Conservation (phyloP, 2,113 vertebrate genomes). For the Misgurnus mizolepis region DNA sequence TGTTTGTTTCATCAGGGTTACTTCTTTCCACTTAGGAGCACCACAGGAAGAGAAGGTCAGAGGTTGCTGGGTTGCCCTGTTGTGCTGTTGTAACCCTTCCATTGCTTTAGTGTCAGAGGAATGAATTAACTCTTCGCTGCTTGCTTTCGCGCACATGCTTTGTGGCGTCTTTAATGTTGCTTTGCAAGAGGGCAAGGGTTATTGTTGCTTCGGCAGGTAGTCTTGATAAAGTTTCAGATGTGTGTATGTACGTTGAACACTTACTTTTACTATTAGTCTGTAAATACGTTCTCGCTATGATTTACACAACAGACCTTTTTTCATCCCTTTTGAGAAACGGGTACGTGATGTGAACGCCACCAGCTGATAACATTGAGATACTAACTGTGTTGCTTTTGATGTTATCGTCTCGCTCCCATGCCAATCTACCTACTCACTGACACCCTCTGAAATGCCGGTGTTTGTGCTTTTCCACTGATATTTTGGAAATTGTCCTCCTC, state of each 20-base stretch:
- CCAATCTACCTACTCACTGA: slow-evolving; percentile 18
- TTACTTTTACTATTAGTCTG: slow-evolving; percentile 21
- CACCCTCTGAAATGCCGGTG: neutral
- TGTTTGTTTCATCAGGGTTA: slow-evolving; percentile 59
- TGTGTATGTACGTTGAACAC: slow-evolving; percentile 22
- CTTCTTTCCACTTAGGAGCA: slow-evolving; percentile 56
- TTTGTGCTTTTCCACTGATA: neutral
- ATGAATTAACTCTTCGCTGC: slow-evolving; percentile 63
- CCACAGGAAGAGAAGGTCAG: slow-evolving; percentile 57
- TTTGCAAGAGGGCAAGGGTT: slow-evolving; percentile 26
- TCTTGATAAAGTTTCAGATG: slow-evolving; percentile 46
- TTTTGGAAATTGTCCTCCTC: neutral
- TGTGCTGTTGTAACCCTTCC: slow-evolving; percentile 66
- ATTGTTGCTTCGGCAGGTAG: slow-evolving; percentile 29
- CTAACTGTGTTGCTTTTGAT: neutral
- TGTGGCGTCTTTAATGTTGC: slow-evolving; percentile 50
- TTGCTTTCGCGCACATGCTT: slow-evolving; percentile 56
- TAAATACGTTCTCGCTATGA: slow-evolving; percentile 45
- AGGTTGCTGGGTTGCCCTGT: slow-evolving; percentile 63
- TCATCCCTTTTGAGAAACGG: neutral
- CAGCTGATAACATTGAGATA: neutral
- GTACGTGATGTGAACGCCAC: neutral
- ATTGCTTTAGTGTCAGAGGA: slow-evolving; percentile 54
- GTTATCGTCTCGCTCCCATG: neutral
- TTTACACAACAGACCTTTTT: neutral